phyloP scores from a whole-genome alignment of 2,113 vertebrate species.

The Steatornis caripensis region DNA sequence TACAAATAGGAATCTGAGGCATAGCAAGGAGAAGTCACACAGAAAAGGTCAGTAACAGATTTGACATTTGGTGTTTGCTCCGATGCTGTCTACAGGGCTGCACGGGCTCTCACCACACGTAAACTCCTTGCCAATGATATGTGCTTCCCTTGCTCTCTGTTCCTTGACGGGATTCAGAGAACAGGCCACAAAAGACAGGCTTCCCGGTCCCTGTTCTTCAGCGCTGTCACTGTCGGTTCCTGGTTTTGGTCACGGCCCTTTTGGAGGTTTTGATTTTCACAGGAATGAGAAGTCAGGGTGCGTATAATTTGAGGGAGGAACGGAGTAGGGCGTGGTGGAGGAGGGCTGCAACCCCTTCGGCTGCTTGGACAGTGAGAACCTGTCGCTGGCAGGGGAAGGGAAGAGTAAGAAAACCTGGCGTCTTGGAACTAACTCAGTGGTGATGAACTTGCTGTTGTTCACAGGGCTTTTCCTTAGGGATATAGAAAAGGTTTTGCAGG shows the following conservation, averaged over 20 bases:
- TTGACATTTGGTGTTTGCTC: no score
- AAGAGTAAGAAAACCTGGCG: not conserved
- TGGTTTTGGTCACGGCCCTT: not conserved
- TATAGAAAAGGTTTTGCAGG: not conserved
- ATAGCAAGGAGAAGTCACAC: not conserved
- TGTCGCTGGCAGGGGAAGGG: not conserved
- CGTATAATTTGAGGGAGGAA: not conserved
- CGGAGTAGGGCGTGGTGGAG: rapidly evolving
- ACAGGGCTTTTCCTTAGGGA: not conserved
- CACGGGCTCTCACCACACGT: not conserved
- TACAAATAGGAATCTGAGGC: not conserved
- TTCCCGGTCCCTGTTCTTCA: not conserved
- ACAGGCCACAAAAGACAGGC: not conserved
- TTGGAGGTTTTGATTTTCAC: not conserved
- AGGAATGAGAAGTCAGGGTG: not conserved
- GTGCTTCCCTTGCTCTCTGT: not conserved
- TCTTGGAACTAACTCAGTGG: not conserved
- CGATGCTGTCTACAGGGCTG: not conserved
- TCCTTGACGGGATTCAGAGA: not conserved
- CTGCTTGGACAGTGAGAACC: not conserved
- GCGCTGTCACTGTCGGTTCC: no score
- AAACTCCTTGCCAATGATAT: no score
- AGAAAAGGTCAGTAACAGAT: not conserved
- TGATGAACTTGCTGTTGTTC: not conserved
- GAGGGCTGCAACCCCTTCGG: not conserved